Conservation (phyloP, 2,113 vertebrate genomes). For the Bambusicola thoracicus region DNA sequence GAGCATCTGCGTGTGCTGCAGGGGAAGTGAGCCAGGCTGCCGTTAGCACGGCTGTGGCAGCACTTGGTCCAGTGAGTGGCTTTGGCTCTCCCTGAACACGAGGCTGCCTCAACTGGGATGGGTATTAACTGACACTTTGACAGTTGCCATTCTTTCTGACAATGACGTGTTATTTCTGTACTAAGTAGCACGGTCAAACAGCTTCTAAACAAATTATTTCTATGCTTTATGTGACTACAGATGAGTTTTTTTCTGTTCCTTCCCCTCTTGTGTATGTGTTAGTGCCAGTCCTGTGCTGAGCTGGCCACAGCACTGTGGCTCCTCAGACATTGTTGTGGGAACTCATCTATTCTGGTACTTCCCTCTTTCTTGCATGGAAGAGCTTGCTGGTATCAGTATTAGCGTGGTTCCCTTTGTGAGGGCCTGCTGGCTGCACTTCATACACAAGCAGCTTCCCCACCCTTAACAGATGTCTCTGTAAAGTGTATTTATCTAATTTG, state of each 20-base stretch:
- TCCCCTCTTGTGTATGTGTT: not conserved
- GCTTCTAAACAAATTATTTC: not conserved
- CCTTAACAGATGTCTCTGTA: not conserved
- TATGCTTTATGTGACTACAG: not conserved
- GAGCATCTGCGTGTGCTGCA: not conserved
- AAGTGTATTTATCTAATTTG: not conserved
- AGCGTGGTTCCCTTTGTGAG: not conserved
- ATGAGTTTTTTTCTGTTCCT: not conserved
- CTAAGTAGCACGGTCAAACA: not conserved
- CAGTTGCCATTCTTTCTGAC: not conserved
- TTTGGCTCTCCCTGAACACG: not conserved
- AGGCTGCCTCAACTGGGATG: not conserved
- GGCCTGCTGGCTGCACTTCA: not conserved
- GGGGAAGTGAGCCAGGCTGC: not conserved
- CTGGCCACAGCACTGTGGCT: not conserved
- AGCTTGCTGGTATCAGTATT: not conserved
- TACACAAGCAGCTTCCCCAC: not conserved
- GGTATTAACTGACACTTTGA: not conserved
- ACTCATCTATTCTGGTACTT: conserved; percentile 39
- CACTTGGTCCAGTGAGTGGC: not conserved
- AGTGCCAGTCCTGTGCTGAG: not conserved
- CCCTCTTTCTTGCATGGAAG: not conserved
- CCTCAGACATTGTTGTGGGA: not conserved
- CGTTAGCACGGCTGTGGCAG: not conserved
- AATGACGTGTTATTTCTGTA: not conserved